Evolutionary conservation across 92 coral and sea anemone species (phyloP).

Genomic region (Porites lobata): DNA sequence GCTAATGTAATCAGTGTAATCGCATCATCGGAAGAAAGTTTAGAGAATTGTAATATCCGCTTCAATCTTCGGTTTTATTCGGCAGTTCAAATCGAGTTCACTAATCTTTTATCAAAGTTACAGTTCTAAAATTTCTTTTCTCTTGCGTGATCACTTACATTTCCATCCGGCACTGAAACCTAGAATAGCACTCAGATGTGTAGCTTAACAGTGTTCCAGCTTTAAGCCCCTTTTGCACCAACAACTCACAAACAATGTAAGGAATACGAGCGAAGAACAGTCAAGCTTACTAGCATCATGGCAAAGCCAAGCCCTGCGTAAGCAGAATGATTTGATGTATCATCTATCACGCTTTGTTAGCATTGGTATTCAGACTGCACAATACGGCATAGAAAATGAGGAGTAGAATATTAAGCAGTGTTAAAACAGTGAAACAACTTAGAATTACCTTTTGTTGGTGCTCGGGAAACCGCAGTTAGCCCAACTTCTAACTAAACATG

Average conservation of each 20-base stretch:
- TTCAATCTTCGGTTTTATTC: neutral
- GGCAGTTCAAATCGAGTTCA: neutral
- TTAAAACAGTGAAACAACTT: slow-evolving; percentile 8
- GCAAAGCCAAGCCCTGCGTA: neutral
- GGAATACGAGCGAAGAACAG: slow-evolving; percentile 1
- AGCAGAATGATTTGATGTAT: neutral
- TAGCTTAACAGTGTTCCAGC: neutral
- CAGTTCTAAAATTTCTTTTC: neutral
- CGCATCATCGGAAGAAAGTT: neutral
- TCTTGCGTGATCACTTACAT: slow-evolving; percentile 5
- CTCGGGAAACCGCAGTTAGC: too few relatives aligned
- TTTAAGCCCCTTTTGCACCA: slow-evolving; percentile 13
- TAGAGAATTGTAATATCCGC: neutral
- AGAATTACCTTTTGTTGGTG: neutral
- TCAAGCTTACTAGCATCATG: neutral
- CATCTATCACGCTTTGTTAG: slow-evolving; percentile 4
- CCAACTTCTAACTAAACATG: too few relatives aligned
- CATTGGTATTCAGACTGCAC: neutral
- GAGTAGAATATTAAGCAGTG: slow-evolving; percentile 3
- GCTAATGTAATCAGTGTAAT: neutral
- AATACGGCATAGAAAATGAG: neutral
- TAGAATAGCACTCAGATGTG: neutral
- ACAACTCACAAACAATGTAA: neutral
- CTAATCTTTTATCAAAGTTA: slow-evolving; percentile 1
- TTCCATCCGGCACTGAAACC: neutral